Evolutionary conservation across 2,113 vertebrate genomes (phyloP), one percentile per base, ranked within the genome.

Genomic region (Tachysurus vachellii): DNA sequence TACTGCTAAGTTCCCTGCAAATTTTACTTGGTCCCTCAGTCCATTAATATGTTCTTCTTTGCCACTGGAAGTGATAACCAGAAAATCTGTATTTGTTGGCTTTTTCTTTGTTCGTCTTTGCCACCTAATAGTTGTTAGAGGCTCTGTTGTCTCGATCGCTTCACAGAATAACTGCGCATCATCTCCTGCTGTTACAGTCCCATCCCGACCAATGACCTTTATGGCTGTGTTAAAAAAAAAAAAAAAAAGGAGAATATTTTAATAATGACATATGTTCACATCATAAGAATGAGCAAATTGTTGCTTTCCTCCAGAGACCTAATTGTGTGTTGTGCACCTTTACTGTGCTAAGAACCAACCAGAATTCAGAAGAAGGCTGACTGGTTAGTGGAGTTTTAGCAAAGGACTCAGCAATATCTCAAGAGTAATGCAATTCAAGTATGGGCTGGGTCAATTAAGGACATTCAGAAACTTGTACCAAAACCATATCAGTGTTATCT

Each of bases 61-160:
- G 2, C 12, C 44, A 3, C 0, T 2, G 0, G 12, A 0, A 6
- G 0, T 9, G 21, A 93, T 87, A 0, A 23, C 71, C 0, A 68
- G 82, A 17, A 94, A 92, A 2, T 84, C 56, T 0, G 73, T 28
- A 14, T 68, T 53, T 0, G 0, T 0, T 1, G 73, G 64, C 0
- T 87, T 81, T 75, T 8, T n/a, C 76, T 6, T 86, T 3, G 91
- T 94, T 14, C 0, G 84, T 73, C 88, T 93, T 73, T 88, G 89
- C 93, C 94, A 94, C 0, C 90, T 89, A 6, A 94, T 92, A 56
- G 92, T 90, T 3, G 0, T 53, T 1, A 93, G 5, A 0, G 0
- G 0, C 2, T 94, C 92, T 0, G 0, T 9, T 9, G 31, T 76
- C 0, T 90, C 82, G 5, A 0, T 50, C 7, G 92, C n/a, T n/a